Evolutionary conservation across 2,797 vertebrate species (phyloP).

Genomic region (Xiphophorus birchmanni): DNA sequence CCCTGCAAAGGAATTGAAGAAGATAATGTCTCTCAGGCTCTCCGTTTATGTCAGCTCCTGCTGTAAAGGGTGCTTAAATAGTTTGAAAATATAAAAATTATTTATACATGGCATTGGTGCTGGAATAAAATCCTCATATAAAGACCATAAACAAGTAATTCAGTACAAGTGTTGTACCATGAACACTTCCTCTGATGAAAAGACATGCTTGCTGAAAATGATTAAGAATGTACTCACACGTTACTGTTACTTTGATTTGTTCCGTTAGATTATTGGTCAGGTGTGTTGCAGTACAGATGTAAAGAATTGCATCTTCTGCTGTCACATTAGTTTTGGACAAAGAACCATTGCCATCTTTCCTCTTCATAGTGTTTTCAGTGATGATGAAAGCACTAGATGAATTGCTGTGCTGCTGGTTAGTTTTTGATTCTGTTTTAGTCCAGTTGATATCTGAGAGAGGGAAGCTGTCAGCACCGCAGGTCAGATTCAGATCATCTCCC

Average conservation of each 20-base stretch:
- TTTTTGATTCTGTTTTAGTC: constrained; percentile 8
- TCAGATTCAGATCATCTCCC: constrained; percentile 53
- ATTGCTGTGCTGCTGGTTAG: background rate
- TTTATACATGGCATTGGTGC: background rate
- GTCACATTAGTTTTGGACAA: constrained; percentile 36
- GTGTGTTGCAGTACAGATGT: constrained; percentile 44
- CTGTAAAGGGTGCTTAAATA: background rate
- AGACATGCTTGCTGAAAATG: background rate
- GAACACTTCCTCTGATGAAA: background rate
- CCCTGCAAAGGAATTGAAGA: background rate
- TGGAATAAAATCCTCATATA: background rate
- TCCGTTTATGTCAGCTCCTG: background rate
- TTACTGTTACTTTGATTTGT: constrained; percentile 35
- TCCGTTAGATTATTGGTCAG: accelerated
- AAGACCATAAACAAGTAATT: background rate
- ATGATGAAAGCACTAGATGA: background rate
- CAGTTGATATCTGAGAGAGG: constrained; percentile 42
- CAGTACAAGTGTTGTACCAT: background rate
- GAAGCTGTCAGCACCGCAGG: constrained; percentile 56
- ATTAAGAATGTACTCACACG: background rate
- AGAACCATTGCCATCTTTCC: background rate
- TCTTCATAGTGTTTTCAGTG: background rate
- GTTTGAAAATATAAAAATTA: background rate
- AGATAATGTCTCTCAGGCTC: background rate
- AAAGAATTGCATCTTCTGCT: constrained; percentile 36